Evolutionary conservation across 2,113 vertebrate genomes (phyloP), one percentile per base, ranked within the genome.

Genomic region (Jaculus jaculus): DNA sequence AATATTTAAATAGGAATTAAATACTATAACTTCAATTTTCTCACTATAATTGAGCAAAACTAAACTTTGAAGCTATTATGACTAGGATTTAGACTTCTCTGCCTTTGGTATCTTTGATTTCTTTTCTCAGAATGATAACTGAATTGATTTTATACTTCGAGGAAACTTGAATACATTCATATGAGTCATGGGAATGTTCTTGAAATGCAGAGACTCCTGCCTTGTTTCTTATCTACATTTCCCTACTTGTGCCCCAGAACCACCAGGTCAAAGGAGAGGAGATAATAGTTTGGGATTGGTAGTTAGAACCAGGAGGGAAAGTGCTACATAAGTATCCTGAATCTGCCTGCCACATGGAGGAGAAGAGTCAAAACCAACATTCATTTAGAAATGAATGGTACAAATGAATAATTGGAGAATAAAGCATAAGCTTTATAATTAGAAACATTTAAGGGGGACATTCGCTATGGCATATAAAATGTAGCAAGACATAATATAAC

Each of bases 21-120:
- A n/a, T 60, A 65, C 37, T 7, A 51, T 75, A 28, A 12, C 69
- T 85, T 47, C 77, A 77, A 65, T 15, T 13, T 58, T 63, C 68
- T 89, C 13, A 23, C 85, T 81, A 74, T 37, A 72, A 89, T 72
- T 85, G 71, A 69, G 42, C 28, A 65, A 86, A 95, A 75, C 30
- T 47, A 92, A 28, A 15, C 6, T 18, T 47, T 39, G 30, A 89
- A 81, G 85, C 30, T 37, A 11, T 84, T 66, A 42, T 34, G 30
- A 91, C 88, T 73, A 54, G 20, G 20, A n/a, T 2, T 54, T 7
- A 54, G 37, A 71, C 51, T 75, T 84, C 47, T 71, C 37, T 47
- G 42, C 32, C 58, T 68, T 91, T 84, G n/a, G 37, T 68, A 17
- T 54, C n/a, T 69, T 89, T 77, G 42, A 77, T 77, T 34, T 8